phyloP scores from a whole-genome alignment of 2,113 vertebrate species.

The Salvelinus alpinus region DNA sequence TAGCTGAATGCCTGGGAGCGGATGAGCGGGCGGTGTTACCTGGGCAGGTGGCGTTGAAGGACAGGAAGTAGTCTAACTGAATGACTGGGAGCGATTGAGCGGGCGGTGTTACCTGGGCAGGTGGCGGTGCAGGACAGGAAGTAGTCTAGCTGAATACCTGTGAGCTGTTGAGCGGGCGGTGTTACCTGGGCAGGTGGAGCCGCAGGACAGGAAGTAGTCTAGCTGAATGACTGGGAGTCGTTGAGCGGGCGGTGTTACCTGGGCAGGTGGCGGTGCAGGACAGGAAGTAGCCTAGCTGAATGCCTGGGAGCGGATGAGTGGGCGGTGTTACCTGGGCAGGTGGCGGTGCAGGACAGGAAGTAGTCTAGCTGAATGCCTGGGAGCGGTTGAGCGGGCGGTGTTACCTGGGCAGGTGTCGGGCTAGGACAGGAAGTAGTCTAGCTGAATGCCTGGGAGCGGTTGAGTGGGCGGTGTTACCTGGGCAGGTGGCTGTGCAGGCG shows the following conservation, averaged over 20 bases:
- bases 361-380: slow-evolving; percentile 32
- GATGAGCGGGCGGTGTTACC: slow-evolving; percentile 63
- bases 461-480: slow-evolving; percentile 73
- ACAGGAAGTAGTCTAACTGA: slow-evolving; percentile 53
- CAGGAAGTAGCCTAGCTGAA: slow-evolving; percentile 49
- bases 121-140: slow-evolving; percentile 68
- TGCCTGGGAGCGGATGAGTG: too few species aligned
- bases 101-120: slow-evolving; percentile 85
- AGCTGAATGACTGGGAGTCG: too few species aligned
- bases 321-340: slow-evolving; percentile 87
- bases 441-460: too few species aligned
- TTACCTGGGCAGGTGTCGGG: slow-evolving; percentile 96
- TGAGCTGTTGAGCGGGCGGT: slow-evolving; percentile 21
- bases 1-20: not conserved
- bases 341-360: slow-evolving; percentile 86
- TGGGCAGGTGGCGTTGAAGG: slow-evolving; percentile 98
- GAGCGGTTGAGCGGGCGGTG: slow-evolving; percentile 32
- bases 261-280: slow-evolving; percentile 78
- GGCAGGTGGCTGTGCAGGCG: slow-evolving; percentile 97
- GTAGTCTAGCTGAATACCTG: slow-evolving; percentile 31
- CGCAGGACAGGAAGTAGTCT: slow-evolving; percentile 68
- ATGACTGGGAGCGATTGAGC: too few species aligned
- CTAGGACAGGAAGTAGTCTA: slow-evolving; percentile 76
- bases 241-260: slow-evolving; percentile 69
- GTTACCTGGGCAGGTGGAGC: slow-evolving; percentile 94